A percentile compares a stretch with the other conserved stretches of the same genome.
Conservation (phyloP, 2,797 vertebrate genomes). For the Acanthurus lineatus region DNA sequence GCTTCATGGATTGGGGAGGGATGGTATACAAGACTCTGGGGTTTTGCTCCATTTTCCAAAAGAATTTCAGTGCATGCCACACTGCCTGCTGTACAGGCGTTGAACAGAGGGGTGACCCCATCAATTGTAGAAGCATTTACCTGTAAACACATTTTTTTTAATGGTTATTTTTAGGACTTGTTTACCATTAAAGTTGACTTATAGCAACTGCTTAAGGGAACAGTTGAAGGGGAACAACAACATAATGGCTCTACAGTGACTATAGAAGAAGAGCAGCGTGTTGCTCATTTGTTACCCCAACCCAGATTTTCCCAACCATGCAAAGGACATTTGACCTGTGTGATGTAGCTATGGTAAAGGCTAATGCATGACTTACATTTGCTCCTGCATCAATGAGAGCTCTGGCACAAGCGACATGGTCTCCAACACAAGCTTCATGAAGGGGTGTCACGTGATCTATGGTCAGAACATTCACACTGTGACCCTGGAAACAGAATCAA, state of each 20-base stretch:
- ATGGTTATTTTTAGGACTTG: constrained; percentile 67
- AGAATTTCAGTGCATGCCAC: constrained; percentile 90
- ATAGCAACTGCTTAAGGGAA: constrained; percentile 63
- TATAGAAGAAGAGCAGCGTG: constrained; percentile 32
- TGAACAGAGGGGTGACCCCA: constrained; percentile 94
- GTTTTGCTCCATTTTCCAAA: constrained; percentile 92
- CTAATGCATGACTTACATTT: constrained; percentile 87
- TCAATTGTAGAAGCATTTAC: constrained; percentile 94
- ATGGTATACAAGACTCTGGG: constrained; percentile 89
- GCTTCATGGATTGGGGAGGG: constrained; percentile 94
- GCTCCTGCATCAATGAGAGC: constrained; percentile 95
- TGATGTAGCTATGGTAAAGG: constrained; percentile 53
- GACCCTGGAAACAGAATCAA: constrained; percentile 85
- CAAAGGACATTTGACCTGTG: constrained; percentile 66
- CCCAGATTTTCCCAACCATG: constrained; percentile 53
- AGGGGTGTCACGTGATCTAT: constrained; percentile 95
- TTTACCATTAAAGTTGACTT: constrained; percentile 67
- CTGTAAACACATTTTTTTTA: constrained; percentile 80
- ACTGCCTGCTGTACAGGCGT: constrained; percentile 92
- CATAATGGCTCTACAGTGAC: constrained; percentile 61
- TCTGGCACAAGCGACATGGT: constrained; percentile 92
- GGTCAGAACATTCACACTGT: constrained; percentile 93
- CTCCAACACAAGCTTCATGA: constrained; percentile 94
- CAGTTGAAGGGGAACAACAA: constrained; percentile 52
- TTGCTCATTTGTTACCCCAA: constrained; percentile 57